Base-by-base conservation (phyloP, 2,888 invertebrate species). In the Candidula unifasciata region DNA sequence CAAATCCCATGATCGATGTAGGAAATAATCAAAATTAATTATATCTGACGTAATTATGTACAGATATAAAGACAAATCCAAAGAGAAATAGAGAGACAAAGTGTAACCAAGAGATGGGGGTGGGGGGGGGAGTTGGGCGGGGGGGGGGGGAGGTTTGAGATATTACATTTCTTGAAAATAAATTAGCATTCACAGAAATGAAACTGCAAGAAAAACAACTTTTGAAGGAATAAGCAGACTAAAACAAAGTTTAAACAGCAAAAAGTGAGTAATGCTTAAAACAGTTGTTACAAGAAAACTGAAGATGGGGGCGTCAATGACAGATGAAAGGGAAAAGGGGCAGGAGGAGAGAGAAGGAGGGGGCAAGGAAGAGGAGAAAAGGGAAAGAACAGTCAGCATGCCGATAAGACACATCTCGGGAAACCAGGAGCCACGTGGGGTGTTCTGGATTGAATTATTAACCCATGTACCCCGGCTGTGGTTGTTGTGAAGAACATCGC, bases 401-500 rank as follows among this genome's bases (percentile, higher is more conserved):
- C 35, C 21, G 37, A 8, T 37, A 13, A 33, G 18, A 24, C 57
- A 57, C 13, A 30, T n/a, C 30, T 24, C 0, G 21, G 33, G 13
- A 33, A 77, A 77, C n/a, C 33, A 57, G 57, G 30, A 77, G 24
- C 60, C 77, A 77, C 30, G 30, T 77, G 77, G 60, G 13, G 44
- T 33, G n/a, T 30, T 33, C 77, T 77, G 60, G 24, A 33, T 60
- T 10, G 2, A 33, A 60, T 77, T 77, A 77, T 77, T 77, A n/a
- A 60, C 77, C 44, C 21, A 33, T 77, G 77, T 77, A 77, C 57
- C 77, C 33, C 27, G 18, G 60, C 77, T 60, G 60, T 57, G 8
- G 77, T 60, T 60, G 35, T 60, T 60, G 77, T 77, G 79, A 79
- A 27, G 44, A 68, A 79, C 66, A 52, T 66, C 79, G 54, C 16